Evolutionary conservation across 2,888 invertebrate species (phyloP).

Genomic region (Thysanoteuthis rhombus): DNA sequence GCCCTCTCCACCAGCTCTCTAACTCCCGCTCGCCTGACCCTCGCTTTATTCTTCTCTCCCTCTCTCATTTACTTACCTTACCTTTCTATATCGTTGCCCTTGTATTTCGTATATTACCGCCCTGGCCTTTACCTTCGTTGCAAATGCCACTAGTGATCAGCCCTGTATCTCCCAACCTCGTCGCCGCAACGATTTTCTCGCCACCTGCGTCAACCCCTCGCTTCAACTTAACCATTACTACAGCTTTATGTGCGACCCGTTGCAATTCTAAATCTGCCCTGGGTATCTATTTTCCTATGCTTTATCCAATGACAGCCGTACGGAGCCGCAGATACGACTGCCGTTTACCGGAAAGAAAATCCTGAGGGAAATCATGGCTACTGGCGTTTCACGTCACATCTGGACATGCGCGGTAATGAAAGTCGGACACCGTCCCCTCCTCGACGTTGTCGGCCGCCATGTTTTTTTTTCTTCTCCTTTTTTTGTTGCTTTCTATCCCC

Average conservation of each 20-base stretch:
- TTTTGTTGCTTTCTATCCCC: neutral
- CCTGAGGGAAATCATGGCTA: slow-evolving; percentile 12
- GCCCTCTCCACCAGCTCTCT: neutral
- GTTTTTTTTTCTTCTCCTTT: neutral
- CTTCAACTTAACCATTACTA: neutral
- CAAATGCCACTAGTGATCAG: neutral
- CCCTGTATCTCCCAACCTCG: neutral
- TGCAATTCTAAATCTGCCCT: slow-evolving; percentile 12
- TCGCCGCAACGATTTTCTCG: neutral
- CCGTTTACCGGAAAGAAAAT: neutral
- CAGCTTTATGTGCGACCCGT: slow-evolving; percentile 12
- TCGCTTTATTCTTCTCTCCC: neutral
- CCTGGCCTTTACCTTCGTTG: neutral
- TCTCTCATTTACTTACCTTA: neutral
- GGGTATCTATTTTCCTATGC: neutral
- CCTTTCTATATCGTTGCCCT: neutral
- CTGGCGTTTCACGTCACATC: neutral
- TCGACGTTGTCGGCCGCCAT: too few relatives aligned
- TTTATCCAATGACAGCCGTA: neutral
- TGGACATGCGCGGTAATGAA: neutral
- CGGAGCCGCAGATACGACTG: neutral
- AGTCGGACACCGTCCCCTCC: neutral
- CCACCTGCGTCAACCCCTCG: neutral
- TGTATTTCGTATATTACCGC: neutral
- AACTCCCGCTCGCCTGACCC: neutral